Evolutionary conservation across 2,113 vertebrate species (phyloP), one percentile per base, ranked within the genome.

Genomic region (Antennarius striatus): DNA sequence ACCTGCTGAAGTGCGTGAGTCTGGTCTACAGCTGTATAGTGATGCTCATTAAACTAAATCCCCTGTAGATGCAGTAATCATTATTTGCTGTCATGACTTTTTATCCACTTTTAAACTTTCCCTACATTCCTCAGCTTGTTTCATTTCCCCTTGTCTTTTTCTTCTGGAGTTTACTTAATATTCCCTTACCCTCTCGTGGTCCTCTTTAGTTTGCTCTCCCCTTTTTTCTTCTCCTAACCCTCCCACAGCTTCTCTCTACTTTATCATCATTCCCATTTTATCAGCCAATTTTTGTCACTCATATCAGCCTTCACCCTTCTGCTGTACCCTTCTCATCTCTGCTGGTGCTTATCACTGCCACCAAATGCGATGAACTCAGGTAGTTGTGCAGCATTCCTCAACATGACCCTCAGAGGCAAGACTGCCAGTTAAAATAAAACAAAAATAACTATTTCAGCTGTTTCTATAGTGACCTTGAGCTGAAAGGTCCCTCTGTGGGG

Each of bases 381-480:
- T 85, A 80, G 77, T 42, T 15, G 72, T 45, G 73, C 28, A 46
- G 55, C 85, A 92, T 91, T 91, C 89, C 84, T 84, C 71, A 56
- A 10, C 13, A 0, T 83, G 77, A 86, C 87, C 89, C 58, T 51
- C 1, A n/a, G 61, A 29, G 40, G 56, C 28, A 43, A 59, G 81
- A 80, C 84, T 59, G 50, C 11, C 42, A 36, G 6, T 39, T 57
- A 57, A 47, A 42, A 63, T 63, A 66, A 49, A 48, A 15, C 55
- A 32, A 12, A 52, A 14, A 53, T 57, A 3, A 51, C 49, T 48
- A 69, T 80, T 85, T 85, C 75, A 77, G 64, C 58, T 77, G 66
- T 80, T 87, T 85, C 77, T 72, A 74, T 78, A 58, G 73, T 17
- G 59, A 87, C 85, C 53, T 46, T 48, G 54, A 61, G 56, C 50